phyloP scores from a whole-genome alignment of 1,140 invertebrate species.

The Tetranychus urticae region DNA sequence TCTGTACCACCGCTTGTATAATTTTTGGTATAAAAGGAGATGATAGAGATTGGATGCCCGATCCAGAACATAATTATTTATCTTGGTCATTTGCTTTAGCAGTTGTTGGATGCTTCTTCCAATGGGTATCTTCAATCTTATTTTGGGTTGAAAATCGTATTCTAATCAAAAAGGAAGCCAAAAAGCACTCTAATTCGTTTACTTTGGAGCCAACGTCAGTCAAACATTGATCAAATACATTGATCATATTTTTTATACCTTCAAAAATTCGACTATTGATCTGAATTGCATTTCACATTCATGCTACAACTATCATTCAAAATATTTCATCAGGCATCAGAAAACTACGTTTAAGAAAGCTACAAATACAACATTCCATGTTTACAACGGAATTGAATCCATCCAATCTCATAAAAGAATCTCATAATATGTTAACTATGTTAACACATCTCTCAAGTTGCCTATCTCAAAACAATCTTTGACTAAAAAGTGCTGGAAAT shows the following conservation, averaged over 20 bases:
- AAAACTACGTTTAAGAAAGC: too few species aligned
- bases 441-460: too few species aligned
- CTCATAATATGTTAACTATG: too few species aligned
- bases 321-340: background rate
- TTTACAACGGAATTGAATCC: too few species aligned
- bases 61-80: constrained; percentile 85
- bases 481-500: too few species aligned
- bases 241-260: too few species aligned
- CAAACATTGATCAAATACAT: background rate
- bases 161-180: constrained; percentile 7
- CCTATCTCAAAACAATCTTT: too few species aligned
- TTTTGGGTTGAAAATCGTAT: constrained; percentile 47
- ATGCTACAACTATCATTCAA: too few species aligned
- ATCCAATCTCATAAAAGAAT: too few species aligned
- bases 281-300: too few species aligned
- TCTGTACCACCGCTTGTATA: constrained; percentile 58
- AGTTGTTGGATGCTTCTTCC: constrained; percentile 42
- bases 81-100: constrained; percentile 78
- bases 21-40: constrained; percentile 73
- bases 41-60: constrained; percentile 80
- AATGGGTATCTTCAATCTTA: constrained; percentile 42
- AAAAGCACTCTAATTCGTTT: background rate
- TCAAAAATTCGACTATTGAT: too few species aligned
- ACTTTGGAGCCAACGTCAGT: background rate
- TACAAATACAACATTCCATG: too few species aligned